phyloP scores from a whole-genome alignment of 2,888 invertebrate species.

The Drosophila engyochracea region DNA sequence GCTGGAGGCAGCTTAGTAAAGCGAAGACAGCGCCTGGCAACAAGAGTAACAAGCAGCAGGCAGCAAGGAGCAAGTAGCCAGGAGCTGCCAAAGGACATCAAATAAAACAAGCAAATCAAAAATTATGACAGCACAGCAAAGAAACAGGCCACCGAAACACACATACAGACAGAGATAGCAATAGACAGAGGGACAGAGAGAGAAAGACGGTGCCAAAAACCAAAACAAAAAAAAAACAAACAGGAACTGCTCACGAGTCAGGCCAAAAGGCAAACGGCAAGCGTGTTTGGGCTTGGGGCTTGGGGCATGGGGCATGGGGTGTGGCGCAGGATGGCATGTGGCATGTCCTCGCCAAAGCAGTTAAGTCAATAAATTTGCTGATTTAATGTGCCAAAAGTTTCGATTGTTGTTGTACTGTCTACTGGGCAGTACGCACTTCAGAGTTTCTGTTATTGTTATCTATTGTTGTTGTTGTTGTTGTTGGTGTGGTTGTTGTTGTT shows the following conservation, averaged over 20 bases:
- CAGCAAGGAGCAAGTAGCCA: conserved; percentile 24
- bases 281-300: conserved; percentile 6
- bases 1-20: conserved; percentile 74
- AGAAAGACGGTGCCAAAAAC: conserved; percentile 15
- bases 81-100: conserved; percentile 76
- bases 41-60: conserved; percentile 21
- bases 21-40: conserved; percentile 56
- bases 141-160: conserved; percentile 48
- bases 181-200: not conserved
- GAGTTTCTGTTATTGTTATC: conserved; percentile 40
- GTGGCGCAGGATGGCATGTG: conserved; percentile 49
- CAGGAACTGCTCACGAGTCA: conserved; percentile 25
- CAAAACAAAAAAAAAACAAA: conserved; percentile 1
- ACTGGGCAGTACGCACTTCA: conserved; percentile 40
- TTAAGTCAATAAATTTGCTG: conserved; percentile 82
- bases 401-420: conserved; percentile 68
- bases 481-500: conserved; percentile 21
- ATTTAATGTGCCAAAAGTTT: conserved; percentile 82
- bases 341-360: conserved; percentile 71
- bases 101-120: conserved; percentile 83
- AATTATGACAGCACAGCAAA: conserved; percentile 82
- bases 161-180: conserved; percentile 1
- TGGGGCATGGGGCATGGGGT: conserved; percentile 25
- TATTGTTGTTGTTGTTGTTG: conserved; percentile 46
- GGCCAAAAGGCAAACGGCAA: conserved; percentile 71